Evolutionary conservation across 1,140 invertebrate genomes (phyloP), one percentile per base, ranked within the genome.

Genomic region (Drusus annulatus): DNA sequence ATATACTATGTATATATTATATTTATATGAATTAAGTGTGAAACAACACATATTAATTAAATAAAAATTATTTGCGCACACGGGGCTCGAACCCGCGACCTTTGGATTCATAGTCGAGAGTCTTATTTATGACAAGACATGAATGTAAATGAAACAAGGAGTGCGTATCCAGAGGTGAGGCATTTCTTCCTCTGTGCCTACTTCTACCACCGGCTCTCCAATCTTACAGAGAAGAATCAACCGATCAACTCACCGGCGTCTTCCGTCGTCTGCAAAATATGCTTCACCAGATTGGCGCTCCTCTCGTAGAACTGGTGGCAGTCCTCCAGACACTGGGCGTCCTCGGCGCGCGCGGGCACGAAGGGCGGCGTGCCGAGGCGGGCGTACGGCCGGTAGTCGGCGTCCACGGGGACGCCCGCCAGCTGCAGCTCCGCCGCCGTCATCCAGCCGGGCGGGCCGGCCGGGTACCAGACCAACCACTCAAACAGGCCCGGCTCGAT

Each of bases 401-500:
- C 82, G 85, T 96, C 93, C 0, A 98, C 92, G 81, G 96, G 95
- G 83, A 93, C 96, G 7, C 96, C 96, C 50, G 93, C 93, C 7
- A 28, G 91, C 2, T 88, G 87, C 3, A 98, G 87, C 86, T 98
- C 96, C 5, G 92, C 89, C 1, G 89, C 87, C 19, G 91, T 93
- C 91, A 98, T 93, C 92, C 95, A 98, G 19, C 92, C 91, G 15
- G 96, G 96, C 84, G 96, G 87, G 0, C 92, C 92, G 73, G 94
- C 93, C 3, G 93, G 91, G 88, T 98, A 96, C 97, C 97, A 98
- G n/a, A 93, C 93, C 77, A 97, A 90, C 95, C 95, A 98, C 87
- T 98, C 98, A 87, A 98, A 98, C 17, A 98, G 86, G 0, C 95
- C 96, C 0, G 96, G 96, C 85, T 98, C 97, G 23, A 98, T 90